These are phyloP conservation scores for Drosophila colorata DNA, from an alignment of 2,888 invertebrate species.

Conservation along the genomic window DNA sequence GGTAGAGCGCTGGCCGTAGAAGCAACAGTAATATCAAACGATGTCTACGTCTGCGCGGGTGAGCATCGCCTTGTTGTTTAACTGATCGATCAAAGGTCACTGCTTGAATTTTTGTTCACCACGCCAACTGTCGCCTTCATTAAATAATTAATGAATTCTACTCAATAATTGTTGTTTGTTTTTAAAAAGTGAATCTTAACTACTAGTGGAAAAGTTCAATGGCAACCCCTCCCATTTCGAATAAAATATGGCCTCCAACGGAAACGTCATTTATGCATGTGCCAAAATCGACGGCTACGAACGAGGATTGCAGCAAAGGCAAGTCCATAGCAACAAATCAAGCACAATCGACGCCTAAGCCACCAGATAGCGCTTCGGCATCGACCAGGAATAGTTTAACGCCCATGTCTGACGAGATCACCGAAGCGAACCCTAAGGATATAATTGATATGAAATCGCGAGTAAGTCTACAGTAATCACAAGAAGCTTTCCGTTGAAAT, in stretches of 20 bases:
- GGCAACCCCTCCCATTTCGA: conserved; percentile 11
- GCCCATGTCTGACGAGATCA: conserved; percentile 80
- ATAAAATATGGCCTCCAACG: neutral
- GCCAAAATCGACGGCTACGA: conserved; percentile 30
- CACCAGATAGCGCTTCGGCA: conserved; percentile 37
- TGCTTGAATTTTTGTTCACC: conserved; percentile 25
- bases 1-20: conserved; percentile 26
- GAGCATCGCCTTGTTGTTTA: conserved; percentile 27
- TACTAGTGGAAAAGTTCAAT: conserved; percentile 7
- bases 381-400: conserved; percentile 61
- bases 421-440: conserved; percentile 81
- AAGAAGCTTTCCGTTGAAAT: too few species aligned
- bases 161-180: neutral
- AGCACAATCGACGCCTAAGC: conserved; percentile 34
- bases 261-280: neutral
- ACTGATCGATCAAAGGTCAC: conserved; percentile 52
- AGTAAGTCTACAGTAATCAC: conserved; percentile 61
- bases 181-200: conserved; percentile 1
- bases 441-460: conserved; percentile 80
- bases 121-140: conserved; percentile 12
- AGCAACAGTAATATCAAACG: conserved; percentile 42
- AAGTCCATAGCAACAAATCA: conserved; percentile 4
- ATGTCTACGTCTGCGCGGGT: conserved; percentile 12
- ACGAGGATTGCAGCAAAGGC: conserved; percentile 14
- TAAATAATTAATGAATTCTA: too few species aligned